Base-by-base conservation (phyloP, 2,888 invertebrate genomes). In the Watsonalla binaria region DNA sequence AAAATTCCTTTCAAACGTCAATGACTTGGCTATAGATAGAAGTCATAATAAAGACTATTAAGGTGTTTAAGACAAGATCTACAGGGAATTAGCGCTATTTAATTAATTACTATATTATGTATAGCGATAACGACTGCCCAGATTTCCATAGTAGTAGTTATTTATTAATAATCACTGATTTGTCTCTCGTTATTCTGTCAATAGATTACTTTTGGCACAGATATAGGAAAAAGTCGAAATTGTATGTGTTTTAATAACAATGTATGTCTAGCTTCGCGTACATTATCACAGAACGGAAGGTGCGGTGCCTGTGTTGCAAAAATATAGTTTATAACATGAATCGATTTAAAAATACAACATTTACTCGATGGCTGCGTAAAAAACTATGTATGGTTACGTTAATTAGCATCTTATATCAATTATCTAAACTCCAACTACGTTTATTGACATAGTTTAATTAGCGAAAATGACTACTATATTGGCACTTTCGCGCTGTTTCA, bases 241-340 rank as follows among this genome's bases (percentile, higher is more conserved):
- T 24, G 72, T 11, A 42, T 42, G 42, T 66, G 61, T 62, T 65
- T 70, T 63, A 58, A 60, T 66, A 65, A 57, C 57, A 71, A 68
- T 75, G 66, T 71, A 72, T 66, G 72, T 67, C 77, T 84, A 81
- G 72, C 71, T 76, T 84, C 78, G 75, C 71, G 54, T 75, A 49
- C 13, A 37, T 81, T 82, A 86, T 88, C 86, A 89, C 88, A 88
- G 88, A 86, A 84, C 82, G 77, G 82, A 86, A 84, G 82, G 80
- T 78, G 82, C 82, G 80, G 84, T 86, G 89, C 84, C 61, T 74
- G 79, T 80, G 80, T 82, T 88, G 88, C 84, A 89, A 86, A 86
- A 86, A 89, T 87, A 87, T 82, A 81, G 65, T 66, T 72, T 78
- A 56, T 56, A 59, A 55, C 48, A 65, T 67, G 64, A 63, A 69